A percentile compares a stretch with the other conserved stretches of the same genome.
phyloP scores from a whole-genome alignment of 2,113 vertebrate genomes.

The Siphamia tubifer region DNA sequence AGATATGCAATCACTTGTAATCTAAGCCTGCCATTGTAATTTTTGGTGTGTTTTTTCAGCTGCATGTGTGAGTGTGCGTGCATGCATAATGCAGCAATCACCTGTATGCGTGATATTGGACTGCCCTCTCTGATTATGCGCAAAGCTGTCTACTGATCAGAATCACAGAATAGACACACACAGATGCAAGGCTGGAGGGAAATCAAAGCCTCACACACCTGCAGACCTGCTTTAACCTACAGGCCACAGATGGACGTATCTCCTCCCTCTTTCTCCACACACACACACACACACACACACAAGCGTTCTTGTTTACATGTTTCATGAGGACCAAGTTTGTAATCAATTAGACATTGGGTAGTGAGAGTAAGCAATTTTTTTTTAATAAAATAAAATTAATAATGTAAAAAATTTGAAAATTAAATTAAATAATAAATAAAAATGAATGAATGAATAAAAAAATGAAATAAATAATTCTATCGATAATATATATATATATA shows the following conservation, averaged over 20 bases:
- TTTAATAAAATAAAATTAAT: too few species aligned
- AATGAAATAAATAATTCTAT: too few species aligned
- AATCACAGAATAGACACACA: conserved; percentile 42
- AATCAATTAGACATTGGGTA: too few species aligned
- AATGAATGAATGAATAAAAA: too few species aligned
- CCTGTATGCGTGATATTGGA: conserved; percentile 54
- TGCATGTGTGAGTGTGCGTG: conserved; percentile 1
- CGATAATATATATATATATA: too few species aligned
- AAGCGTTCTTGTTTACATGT: too few species aligned
- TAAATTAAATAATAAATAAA: too few species aligned
- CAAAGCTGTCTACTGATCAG: conserved; percentile 66
- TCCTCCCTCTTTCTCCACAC: conserved; percentile 36
- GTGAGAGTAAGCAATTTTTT: too few species aligned
- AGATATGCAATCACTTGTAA: not conserved
- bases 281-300: not conserved
- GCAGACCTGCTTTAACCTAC: conserved; percentile 64
- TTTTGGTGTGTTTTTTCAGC: conserved; percentile 14
- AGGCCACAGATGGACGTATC: conserved; percentile 67
- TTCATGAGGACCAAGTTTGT: too few species aligned
- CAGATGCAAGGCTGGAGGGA: conserved; percentile 60
- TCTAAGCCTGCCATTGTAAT: conserved; percentile 12
- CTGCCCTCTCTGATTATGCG: conserved; percentile 66
- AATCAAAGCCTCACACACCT: conserved; percentile 75
- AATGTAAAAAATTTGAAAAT: too few species aligned
- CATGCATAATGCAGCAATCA: conserved; percentile 62